These are phyloP conservation scores for Protobothrops mucrosquamatus DNA, from an alignment of 2,113 vertebrate species.

Conservation along the genomic window DNA sequence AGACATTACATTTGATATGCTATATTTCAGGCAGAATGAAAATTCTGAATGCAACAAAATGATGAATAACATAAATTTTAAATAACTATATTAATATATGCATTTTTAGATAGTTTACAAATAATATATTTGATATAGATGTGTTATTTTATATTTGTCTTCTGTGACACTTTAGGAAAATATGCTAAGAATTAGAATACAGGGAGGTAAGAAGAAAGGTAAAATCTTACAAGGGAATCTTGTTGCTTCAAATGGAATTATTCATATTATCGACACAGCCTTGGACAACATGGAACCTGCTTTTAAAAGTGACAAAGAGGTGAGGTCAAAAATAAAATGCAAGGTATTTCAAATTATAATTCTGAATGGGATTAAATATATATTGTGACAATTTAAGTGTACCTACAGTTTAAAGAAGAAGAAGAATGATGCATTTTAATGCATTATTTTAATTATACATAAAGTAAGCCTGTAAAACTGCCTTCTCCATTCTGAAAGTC, in stretches of 20 bases:
- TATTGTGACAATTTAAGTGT: not conserved
- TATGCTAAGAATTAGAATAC: conserved; percentile 77
- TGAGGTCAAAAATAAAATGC: conserved; percentile 40
- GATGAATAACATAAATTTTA: not conserved
- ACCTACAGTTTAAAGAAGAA: not conserved
- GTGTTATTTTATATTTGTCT: not conserved
- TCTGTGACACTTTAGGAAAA: conserved; percentile 73
- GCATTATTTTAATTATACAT: not conserved
- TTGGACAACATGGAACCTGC: conserved; percentile 78
- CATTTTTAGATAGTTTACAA: not conserved
- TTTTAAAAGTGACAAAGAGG: conserved; percentile 76
- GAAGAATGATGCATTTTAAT: not conserved
- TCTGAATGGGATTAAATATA: not conserved
- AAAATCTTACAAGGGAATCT: conserved; percentile 77
- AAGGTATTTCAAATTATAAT: not conserved
- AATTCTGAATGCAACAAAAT: not conserved
- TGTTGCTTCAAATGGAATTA: conserved; percentile 85
- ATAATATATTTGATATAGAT: not conserved
- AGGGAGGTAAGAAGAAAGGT: conserved; percentile 76
- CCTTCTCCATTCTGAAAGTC: not conserved
- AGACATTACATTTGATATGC: no score
- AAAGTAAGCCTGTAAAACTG: not conserved
- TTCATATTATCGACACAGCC: conserved; percentile 85
- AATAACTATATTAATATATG: not conserved
- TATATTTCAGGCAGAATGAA: not conserved